Conservation (phyloP, 2,888 invertebrate species). For the Acleris cristana region DNA sequence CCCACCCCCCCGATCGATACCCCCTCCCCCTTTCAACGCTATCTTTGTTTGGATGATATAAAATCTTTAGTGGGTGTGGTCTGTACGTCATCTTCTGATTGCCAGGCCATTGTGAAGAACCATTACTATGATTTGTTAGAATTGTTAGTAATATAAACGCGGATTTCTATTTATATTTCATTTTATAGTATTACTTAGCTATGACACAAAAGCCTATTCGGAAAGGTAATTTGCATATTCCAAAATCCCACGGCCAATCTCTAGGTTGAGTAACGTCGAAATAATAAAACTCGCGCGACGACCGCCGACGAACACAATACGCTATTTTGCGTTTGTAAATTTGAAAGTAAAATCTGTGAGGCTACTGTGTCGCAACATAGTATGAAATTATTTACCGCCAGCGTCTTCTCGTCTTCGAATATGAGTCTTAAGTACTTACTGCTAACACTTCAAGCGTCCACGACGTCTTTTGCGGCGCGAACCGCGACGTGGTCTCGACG, state of each 20-base stretch:
- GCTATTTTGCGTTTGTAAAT: slow-evolving; percentile 76
- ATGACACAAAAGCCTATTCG: slow-evolving; percentile 52
- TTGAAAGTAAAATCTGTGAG: slow-evolving; percentile 72
- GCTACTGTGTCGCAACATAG: slow-evolving; percentile 80
- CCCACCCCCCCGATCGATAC: slow-evolving; percentile 51
- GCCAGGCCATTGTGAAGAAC: slow-evolving; percentile 47
- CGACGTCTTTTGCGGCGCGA: slow-evolving; percentile 42
- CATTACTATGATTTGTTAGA: slow-evolving; percentile 63
- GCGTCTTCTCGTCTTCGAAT: slow-evolving; percentile 28
- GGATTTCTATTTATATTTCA: slow-evolving; percentile 45
- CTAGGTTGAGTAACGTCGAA: slow-evolving; percentile 56
- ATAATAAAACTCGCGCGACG: slow-evolving; percentile 65
- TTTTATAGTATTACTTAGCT: slow-evolving; percentile 41
- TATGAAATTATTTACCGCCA: slow-evolving; percentile 44
- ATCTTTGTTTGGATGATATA: slow-evolving; percentile 79
- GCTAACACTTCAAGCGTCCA: slow-evolving; percentile 43
- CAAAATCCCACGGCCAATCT: slow-evolving; percentile 53
- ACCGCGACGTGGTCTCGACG: slow-evolving; percentile 45
- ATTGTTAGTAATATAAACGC: slow-evolving; percentile 47
- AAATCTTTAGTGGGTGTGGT: slow-evolving; percentile 76
- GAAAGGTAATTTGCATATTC: slow-evolving; percentile 40
- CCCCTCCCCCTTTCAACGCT: slow-evolving; percentile 41
- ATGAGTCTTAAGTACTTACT: slow-evolving; percentile 44
- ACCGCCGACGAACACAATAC: slow-evolving; percentile 71
- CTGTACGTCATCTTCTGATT: slow-evolving; percentile 55